Evolutionary conservation across 2,113 vertebrate species (phyloP), one percentile per base, ranked within the genome.

Genomic region (Condylura cristata): DNA sequence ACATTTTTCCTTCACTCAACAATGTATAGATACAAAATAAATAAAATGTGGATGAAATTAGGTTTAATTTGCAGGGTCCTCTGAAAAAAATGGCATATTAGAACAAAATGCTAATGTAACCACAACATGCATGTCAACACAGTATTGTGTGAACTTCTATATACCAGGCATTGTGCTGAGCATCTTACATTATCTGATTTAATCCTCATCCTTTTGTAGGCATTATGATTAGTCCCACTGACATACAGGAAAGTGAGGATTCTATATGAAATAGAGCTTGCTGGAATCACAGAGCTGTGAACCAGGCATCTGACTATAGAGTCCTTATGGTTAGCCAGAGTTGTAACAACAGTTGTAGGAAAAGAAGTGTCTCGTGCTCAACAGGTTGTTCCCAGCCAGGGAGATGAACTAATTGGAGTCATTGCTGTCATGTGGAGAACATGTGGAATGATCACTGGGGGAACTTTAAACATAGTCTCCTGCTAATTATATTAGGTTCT

Each of bases 1-100:
- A 66, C 6, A 76, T 71, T 86, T 46, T 51, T 24, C 70, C 44
- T 70, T 90, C 44, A 82, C 65, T 76, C 70, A 89, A 17, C 24
- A 91, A 93, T 14, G 48, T 39, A 70, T 1, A 90, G 39, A 85
- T 17, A 85, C 32, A 85, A 90, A 84, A 95, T 32, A 68, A 94
- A 85, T 6, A 80, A 28, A 32, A 17, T 86, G 8, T 46, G 44
- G 82, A 92, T 37, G 78, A 90, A 85, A 89, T 48, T 53, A 89
- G 61, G 46, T 66, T 68, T 58, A 71, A 79, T 14, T 76, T 92
- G 28, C 48, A 16, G 72, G 74, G 34, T 71, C 68, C 78, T 63
- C 41, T 7, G 24, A 41, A 84, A 78, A 78, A 93, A 85, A 60
- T 0, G 37, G 39, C 14, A 6, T 58, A 79, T 70, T 68, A 72